Percentiles rank a stretch among this genome's conserved stretches.
Conservation (phyloP, 2,797 vertebrate species). For the Thalassophryne amazonica region DNA sequence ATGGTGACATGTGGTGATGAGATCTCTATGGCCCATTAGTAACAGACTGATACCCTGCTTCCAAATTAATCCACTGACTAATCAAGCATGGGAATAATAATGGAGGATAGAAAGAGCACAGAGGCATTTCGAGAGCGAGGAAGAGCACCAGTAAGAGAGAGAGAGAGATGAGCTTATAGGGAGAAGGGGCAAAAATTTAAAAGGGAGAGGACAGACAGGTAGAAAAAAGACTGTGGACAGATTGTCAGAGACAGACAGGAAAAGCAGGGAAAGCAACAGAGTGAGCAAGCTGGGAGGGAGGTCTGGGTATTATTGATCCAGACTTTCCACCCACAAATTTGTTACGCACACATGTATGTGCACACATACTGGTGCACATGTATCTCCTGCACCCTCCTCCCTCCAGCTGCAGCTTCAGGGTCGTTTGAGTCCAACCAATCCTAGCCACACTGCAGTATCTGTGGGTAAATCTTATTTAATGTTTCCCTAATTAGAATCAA, state of each 20-base stretch:
- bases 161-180: conserved; percentile 25
- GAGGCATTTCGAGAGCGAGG: conserved; percentile 2
- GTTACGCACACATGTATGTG: conserved; percentile 32
- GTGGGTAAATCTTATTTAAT: conserved; percentile 96
- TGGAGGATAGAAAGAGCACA: conserved; percentile 50
- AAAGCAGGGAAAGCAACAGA: conserved; percentile 46
- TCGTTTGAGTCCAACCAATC: conserved; percentile 58
- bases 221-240: conserved; percentile 48
- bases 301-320: conserved; percentile 66
- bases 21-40: conserved; percentile 78
- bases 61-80: conserved; percentile 79
- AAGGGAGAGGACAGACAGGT: conserved; percentile 41
- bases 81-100: conserved; percentile 78
- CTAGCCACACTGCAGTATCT: conserved; percentile 79
- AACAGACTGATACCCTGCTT: conserved; percentile 76
- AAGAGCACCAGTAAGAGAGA: conserved; percentile 15
- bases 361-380: conserved; percentile 13
- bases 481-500: conserved; percentile 99
- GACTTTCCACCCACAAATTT: conserved; percentile 49
- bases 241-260: conserved; percentile 57
- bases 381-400: conserved; percentile 37
- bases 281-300: conserved; percentile 52
- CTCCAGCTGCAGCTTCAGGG: conserved; percentile 37
- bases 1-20: conserved; percentile 71
- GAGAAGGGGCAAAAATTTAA: conserved; percentile 20